Evolutionary conservation across 1,140 invertebrate species (phyloP).

Genomic region (Macrobrachium rosenbergii): DNA sequence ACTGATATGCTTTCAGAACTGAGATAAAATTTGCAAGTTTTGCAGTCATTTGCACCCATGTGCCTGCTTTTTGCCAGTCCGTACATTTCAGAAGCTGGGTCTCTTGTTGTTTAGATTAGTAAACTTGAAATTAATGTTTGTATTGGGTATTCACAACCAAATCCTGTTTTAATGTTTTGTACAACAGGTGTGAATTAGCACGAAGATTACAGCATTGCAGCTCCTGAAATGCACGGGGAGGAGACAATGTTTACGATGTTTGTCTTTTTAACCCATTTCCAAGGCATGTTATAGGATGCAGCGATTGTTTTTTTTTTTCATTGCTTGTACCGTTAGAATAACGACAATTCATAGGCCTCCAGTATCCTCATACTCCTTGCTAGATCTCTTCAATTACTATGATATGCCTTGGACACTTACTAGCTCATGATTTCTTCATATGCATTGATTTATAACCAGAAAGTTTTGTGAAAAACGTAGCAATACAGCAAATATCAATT

Average conservation of each 20-base stretch:
- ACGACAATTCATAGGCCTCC: not conserved
- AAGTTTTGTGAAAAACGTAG: too few species aligned
- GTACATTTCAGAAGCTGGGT: not conserved
- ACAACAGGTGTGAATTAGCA: too few species aligned
- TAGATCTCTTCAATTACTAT: conserved; percentile 9
- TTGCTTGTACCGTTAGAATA: not conserved
- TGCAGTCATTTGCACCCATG: conserved; percentile 31
- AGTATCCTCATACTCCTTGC: not conserved
- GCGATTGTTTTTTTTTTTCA: conserved; percentile 2
- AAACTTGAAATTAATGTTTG: not conserved
- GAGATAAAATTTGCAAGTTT: conserved; percentile 12
- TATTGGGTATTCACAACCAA: not conserved
- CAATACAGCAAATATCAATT: too few species aligned
- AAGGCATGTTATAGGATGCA: conserved; percentile 53
- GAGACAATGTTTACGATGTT: conserved; percentile 1
- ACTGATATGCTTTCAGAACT: conserved; percentile 16
- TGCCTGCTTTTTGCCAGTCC: conserved; percentile 36
- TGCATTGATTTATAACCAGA: too few species aligned
- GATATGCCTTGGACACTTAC: conserved; percentile 40
- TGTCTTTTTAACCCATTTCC: conserved; percentile 49
- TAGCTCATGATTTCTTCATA: too few species aligned
- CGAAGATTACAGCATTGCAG: not conserved
- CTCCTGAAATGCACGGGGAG: not conserved
- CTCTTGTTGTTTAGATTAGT: not conserved
- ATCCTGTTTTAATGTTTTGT: not conserved